These are phyloP conservation scores for Nixonia krombeini DNA, from an alignment of 1,140 invertebrate species.

Conservation along the genomic window DNA sequence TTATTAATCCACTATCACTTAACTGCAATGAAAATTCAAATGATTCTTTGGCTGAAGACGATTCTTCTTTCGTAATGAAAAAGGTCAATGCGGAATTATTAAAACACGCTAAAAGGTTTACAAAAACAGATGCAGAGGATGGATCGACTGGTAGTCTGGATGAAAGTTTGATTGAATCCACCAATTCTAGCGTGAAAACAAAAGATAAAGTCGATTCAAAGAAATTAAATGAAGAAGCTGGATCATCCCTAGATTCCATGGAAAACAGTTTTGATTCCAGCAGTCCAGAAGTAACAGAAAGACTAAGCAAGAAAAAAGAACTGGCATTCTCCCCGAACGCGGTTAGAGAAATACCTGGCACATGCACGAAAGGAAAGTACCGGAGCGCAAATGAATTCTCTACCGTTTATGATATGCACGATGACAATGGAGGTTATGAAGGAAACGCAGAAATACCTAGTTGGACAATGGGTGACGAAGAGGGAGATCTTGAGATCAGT, in stretches of 20 bases:
- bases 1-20: slow-evolving; percentile 73
- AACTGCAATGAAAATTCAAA: slow-evolving; percentile 63
- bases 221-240: slow-evolving; percentile 59
- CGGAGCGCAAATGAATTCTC: slow-evolving; percentile 64
- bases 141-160: slow-evolving; percentile 62
- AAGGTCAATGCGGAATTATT: slow-evolving; percentile 54
- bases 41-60: slow-evolving; percentile 62
- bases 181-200: slow-evolving; percentile 46
- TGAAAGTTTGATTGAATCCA: slow-evolving; percentile 64
- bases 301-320: slow-evolving; percentile 56
- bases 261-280: slow-evolving; percentile 66
- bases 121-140: slow-evolving; percentile 61
- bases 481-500: slow-evolving; percentile 71
- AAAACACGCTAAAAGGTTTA: slow-evolving; percentile 65
- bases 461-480: slow-evolving; percentile 68
- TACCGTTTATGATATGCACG: slow-evolving; percentile 57
- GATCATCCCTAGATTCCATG: slow-evolving; percentile 64
- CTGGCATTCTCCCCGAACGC: slow-evolving; percentile 54
- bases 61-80: slow-evolving; percentile 39
- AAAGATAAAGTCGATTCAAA: slow-evolving; percentile 55
- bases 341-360: slow-evolving; percentile 61
- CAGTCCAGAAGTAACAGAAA: slow-evolving; percentile 58
- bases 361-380: slow-evolving; percentile 66
- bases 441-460: slow-evolving; percentile 62
- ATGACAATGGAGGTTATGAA: slow-evolving; percentile 60